These are phyloP conservation scores for Leptodactylus fuscus DNA, from an alignment of 2,113 vertebrate genomes.

Conservation along the genomic window DNA sequence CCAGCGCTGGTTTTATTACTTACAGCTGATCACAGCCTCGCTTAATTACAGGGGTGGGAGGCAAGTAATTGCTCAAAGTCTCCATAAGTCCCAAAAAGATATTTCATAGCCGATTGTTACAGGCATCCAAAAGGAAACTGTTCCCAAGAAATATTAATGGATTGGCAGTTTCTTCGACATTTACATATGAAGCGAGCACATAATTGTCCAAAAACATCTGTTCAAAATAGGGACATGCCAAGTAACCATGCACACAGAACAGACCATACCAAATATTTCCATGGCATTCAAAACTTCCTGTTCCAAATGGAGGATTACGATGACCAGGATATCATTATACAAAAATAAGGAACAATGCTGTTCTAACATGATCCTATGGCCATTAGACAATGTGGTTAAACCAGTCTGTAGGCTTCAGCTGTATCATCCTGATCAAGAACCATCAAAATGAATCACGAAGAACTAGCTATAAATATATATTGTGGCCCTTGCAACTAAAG, in stretches of 20 bases:
- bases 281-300: neutral
- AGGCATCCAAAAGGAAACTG: conserved; percentile 60
- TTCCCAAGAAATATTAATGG: conserved; percentile 54
- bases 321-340: no score
- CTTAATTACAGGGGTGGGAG: conserved; percentile 23
- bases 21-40: neutral
- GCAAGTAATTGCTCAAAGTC: conserved; percentile 43
- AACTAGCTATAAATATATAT: no score
- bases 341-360: neutral
- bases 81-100: conserved; percentile 59
- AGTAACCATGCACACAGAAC: conserved; percentile 38
- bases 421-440: no score
- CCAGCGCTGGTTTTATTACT: conserved; percentile 28
- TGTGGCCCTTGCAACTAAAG: no score
- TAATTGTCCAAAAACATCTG: conserved; percentile 52
- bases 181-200: conserved; percentile 46
- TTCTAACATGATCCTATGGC: neutral
- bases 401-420: no score
- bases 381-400: neutral
- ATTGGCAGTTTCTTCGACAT: conserved; percentile 51
- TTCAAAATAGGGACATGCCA: conserved; percentile 46
- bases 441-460: no score
- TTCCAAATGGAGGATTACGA: no score
- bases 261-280: neutral
- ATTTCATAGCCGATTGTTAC: conserved; percentile 59